These are phyloP conservation scores for Bombylius discolor DNA, from an alignment of 2,888 invertebrate species.

Conservation along the genomic window DNA sequence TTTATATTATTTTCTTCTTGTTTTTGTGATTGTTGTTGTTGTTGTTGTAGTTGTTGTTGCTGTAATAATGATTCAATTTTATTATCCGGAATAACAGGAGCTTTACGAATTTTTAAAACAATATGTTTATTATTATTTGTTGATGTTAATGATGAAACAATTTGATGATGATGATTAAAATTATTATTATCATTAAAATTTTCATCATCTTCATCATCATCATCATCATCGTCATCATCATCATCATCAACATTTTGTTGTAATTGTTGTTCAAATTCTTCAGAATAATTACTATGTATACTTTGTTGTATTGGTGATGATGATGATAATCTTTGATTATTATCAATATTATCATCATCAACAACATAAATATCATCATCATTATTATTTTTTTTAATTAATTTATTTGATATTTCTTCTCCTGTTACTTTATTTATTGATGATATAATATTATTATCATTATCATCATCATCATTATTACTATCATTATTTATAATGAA, in stretches of 20 bases:
- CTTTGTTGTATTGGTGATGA: background rate
- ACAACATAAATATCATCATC: background rate
- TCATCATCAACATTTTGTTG: too few species aligned
- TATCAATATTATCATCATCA: background rate
- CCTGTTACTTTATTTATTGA: background rate
- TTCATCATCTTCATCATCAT: background rate
- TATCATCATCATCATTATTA: background rate
- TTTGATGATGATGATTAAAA: conserved; percentile 20
- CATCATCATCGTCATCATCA: background rate
- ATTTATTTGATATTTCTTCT: too few species aligned
- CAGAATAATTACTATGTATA: background rate
- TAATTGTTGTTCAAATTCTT: background rate
- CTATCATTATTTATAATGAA: background rate
- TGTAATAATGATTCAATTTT: conserved; percentile 17
- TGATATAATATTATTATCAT: background rate
- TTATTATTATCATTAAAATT: background rate
- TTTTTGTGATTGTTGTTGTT: background rate
- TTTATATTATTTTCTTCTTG: too few species aligned
- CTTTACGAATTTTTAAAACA: conserved; percentile 31
- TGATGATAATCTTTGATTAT: background rate
- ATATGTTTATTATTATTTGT: conserved; percentile 24
- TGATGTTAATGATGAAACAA: conserved; percentile 19
- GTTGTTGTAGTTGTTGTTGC: background rate
- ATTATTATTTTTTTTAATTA: background rate
- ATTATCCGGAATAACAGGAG: conserved; percentile 17